Evolutionary conservation across 2,113 vertebrate species (phyloP).

Genomic region (Crocuta crocuta): DNA sequence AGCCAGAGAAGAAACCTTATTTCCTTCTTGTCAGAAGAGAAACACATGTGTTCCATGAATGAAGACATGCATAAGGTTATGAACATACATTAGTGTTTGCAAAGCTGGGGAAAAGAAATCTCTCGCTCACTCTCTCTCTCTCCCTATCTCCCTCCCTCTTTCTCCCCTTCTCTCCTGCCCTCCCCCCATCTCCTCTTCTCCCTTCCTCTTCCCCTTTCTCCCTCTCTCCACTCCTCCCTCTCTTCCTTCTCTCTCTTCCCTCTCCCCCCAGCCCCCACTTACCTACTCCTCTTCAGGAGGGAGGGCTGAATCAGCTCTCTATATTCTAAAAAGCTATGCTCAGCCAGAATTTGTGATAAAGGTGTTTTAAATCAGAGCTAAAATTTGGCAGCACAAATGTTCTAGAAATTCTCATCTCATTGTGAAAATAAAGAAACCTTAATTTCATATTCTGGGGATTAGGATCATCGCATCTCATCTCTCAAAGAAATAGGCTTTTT

Average conservation of each 20-base stretch:
- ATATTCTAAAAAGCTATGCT: constrained; percentile 18
- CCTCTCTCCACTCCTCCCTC: background rate
- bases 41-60: background rate
- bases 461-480: constrained; percentile 29
- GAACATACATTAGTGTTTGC: background rate
- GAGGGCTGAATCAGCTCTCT: constrained; percentile 51
- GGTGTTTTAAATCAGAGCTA: constrained; percentile 72
- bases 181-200: background rate
- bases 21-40: background rate
- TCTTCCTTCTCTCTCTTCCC: background rate
- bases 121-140: too few species aligned
- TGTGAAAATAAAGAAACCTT: constrained; percentile 64
- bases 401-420: constrained; percentile 56
- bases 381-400: constrained; percentile 65
- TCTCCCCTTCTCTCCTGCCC: background rate
- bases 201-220: too few species aligned
- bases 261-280: background rate
- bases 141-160: background rate
- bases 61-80: background rate
- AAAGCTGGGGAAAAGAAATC: background rate
- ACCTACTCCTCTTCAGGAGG: background rate
- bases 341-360: constrained; percentile 65
- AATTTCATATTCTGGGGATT: constrained; percentile 61
- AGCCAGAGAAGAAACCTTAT: background rate
- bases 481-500: constrained; percentile 15